These are phyloP conservation scores for Phainopepla nitens DNA, from an alignment of 2,113 vertebrate species.

Conservation along the genomic window DNA sequence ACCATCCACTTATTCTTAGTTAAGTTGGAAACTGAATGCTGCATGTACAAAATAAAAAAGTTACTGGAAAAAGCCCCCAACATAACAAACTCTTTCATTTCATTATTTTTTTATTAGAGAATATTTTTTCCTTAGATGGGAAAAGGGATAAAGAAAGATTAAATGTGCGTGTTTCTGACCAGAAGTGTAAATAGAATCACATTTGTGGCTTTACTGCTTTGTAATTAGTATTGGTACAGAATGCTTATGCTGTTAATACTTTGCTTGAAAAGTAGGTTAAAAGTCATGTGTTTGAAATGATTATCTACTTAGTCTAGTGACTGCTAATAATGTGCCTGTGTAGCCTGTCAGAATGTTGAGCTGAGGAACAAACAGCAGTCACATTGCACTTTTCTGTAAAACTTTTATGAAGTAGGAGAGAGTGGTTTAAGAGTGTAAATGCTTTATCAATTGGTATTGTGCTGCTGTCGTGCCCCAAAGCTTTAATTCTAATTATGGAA, in stretches of 20 bases:
- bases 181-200: not conserved
- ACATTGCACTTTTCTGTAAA: constrained; percentile 40
- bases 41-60: not conserved
- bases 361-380: not conserved
- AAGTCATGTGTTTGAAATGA: constrained; percentile 58
- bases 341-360: constrained; percentile 45
- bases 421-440: not conserved
- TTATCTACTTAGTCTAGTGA: constrained; percentile 56
- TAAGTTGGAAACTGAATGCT: not conserved
- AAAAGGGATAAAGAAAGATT: not conserved
- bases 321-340: constrained; percentile 48
- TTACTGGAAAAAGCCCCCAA: not conserved
- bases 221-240: constrained; percentile 21
- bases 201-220: not conserved
- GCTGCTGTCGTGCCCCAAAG: constrained; percentile 2
- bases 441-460: constrained; percentile 25
- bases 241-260: constrained; percentile 24
- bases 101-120: not conserved
- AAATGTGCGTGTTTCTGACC: not conserved
- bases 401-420: constrained; percentile 13
- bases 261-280: constrained; percentile 53
- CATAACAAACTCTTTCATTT: not conserved
- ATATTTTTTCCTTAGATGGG: not conserved
- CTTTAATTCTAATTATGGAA: not conserved
- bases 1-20: not conserved